Evolutionary conservation across 2,888 invertebrate genomes (phyloP).

Genomic region (Diadromus collaris): DNA sequence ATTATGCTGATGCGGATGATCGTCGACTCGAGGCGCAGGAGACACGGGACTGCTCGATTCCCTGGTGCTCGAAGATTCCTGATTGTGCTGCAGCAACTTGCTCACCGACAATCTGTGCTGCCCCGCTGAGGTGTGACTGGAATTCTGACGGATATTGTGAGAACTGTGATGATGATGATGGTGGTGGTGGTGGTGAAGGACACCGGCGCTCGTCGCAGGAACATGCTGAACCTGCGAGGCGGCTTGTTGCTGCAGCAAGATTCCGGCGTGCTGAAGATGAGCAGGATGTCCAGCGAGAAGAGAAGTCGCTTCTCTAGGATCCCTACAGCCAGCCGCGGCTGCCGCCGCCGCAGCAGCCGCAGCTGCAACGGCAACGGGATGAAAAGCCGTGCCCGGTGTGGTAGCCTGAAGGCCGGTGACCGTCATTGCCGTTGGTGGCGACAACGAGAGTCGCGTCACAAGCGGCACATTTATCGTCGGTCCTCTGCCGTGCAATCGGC

Average conservation of each 20-base stretch:
- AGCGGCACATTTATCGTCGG: constrained; percentile 73
- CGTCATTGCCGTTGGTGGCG: constrained; percentile 79
- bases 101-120: constrained; percentile 75
- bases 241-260: constrained; percentile 68
- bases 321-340: constrained; percentile 64
- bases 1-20: constrained; percentile 44
- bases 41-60: constrained; percentile 70
- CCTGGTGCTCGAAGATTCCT: constrained; percentile 57
- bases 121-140: constrained; percentile 29
- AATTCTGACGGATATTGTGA: constrained; percentile 48
- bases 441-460: constrained; percentile 75
- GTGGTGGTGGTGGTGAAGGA: constrained; percentile 60
- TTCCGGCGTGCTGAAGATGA: constrained; percentile 69
- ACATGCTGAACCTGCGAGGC: constrained; percentile 74
- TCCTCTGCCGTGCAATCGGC: constrained; percentile 70
- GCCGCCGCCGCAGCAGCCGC: constrained; percentile 45
- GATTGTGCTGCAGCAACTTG: constrained; percentile 71
- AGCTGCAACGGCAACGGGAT: constrained; percentile 67
- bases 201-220: constrained; percentile 68
- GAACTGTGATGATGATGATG: constrained; percentile 54
- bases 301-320: constrained; percentile 68
- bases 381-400: constrained; percentile 70
- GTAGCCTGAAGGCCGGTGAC: constrained; percentile 71
- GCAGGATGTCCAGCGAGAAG: constrained; percentile 67
- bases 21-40: constrained; percentile 66